These are phyloP conservation scores for Mungos mungo DNA, from an alignment of 2,113 vertebrate species.

Conservation along the genomic window DNA sequence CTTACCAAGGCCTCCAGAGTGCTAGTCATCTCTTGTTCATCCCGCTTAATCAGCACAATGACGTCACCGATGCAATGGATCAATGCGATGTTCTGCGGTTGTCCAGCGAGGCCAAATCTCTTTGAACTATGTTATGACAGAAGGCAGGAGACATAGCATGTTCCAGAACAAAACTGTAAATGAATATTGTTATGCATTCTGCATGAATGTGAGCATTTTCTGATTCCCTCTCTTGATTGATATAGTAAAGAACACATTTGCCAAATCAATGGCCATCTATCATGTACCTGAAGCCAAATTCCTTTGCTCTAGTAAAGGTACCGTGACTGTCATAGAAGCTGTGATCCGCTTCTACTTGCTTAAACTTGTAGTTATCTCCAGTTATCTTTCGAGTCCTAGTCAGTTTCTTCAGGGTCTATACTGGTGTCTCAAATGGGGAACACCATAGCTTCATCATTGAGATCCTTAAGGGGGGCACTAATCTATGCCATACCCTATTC, in stretches of 20 bases:
- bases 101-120: neutral
- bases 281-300: neutral
- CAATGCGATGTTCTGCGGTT: neutral
- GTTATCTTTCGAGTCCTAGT: neutral
- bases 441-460: neutral
- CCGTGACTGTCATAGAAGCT: neutral
- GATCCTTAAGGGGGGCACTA: neutral
- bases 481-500: neutral
- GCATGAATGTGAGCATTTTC: neutral
- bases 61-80: neutral
- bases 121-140: neutral
- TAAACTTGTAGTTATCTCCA: neutral
- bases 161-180: neutral
- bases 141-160: neutral
- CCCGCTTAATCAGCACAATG: neutral
- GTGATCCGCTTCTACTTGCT: neutral
- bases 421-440: neutral
- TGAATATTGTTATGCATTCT: neutral
- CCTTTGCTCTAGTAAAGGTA: neutral
- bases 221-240: neutral
- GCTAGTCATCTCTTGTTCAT: neutral
- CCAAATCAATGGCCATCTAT: neutral
- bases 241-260: neutral
- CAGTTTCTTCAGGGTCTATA: neutral
- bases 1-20: neutral